These are phyloP conservation scores for Leptodactylus fallax DNA, from an alignment of 2,797 vertebrate species.

Conservation along the genomic window DNA sequence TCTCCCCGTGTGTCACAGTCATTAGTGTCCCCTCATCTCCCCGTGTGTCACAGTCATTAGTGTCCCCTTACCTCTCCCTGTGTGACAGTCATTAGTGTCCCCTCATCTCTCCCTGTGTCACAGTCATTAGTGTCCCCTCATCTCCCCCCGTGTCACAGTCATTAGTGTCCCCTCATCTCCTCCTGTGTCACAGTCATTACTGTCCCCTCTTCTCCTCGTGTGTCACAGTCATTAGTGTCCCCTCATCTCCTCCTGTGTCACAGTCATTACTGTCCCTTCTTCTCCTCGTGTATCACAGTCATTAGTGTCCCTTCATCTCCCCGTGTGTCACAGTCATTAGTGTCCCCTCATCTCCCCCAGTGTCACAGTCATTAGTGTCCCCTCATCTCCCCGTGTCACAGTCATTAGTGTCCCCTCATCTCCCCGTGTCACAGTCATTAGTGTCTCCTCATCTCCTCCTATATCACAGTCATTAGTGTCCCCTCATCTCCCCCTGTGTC, in stretches of 20 bases:
- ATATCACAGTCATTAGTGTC: neutral
- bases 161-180: neutral
- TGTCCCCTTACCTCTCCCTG: too few relatives aligned
- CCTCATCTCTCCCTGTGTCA: neutral
- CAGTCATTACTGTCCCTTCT: neutral
- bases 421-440: neutral
- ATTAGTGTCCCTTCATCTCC: neutral
- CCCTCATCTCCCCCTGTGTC: neutral
- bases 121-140: neutral
- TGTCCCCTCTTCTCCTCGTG: neutral
- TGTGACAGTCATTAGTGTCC: neutral
- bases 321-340: neutral
- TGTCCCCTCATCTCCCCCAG: neutral
- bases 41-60: too few relatives aligned
- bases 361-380: neutral
- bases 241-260: neutral
- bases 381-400: neutral
- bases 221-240: neutral
- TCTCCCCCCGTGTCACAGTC: neutral
- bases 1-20: neutral
- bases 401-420: neutral
- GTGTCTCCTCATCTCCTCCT: neutral
- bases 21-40: conserved; percentile 1
- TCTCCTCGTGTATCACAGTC: neutral
- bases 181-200: neutral